These are phyloP conservation scores for Bemisia tabaci DNA, from an alignment of 1,140 invertebrate species.

Conservation along the genomic window DNA sequence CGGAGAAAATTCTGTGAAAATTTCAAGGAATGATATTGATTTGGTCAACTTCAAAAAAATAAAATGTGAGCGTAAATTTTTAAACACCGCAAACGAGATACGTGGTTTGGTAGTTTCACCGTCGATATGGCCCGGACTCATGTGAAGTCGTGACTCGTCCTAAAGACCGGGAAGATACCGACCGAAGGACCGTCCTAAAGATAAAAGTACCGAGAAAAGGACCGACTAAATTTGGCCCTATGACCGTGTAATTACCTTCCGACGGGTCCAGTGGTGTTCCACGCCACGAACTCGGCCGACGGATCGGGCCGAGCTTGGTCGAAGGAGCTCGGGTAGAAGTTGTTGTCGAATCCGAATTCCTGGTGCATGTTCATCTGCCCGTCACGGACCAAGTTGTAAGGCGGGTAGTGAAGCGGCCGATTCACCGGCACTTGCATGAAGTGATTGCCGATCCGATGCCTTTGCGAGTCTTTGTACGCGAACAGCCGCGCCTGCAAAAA, in stretches of 20 bases:
- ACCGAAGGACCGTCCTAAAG: too few species aligned
- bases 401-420: constrained; percentile 49
- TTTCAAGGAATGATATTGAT: too few species aligned
- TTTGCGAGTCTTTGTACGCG: constrained; percentile 85
- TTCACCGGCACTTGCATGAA: constrained; percentile 87
- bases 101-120: too few species aligned
- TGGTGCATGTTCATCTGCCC: constrained; percentile 49
- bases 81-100: too few species aligned
- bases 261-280: constrained; percentile 34
- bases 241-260: constrained; percentile 13
- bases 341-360: constrained; percentile 64
- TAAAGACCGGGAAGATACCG: too few species aligned
- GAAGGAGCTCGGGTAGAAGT: constrained; percentile 94
- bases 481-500: constrained; percentile 69
- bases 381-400: constrained; percentile 72
- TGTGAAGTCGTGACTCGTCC: too few species aligned
- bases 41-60: too few species aligned
- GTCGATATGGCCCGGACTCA: too few species aligned
- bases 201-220: too few species aligned
- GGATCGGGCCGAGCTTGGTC: constrained; percentile 50
- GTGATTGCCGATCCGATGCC: constrained; percentile 82
- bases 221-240: too few species aligned
- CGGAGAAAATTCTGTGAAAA: too few species aligned
- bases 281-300: constrained; percentile 32
- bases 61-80: too few species aligned